These are phyloP conservation scores for Mimachlamys varia DNA, from an alignment of 2,888 invertebrate genomes.

Conservation along the genomic window DNA sequence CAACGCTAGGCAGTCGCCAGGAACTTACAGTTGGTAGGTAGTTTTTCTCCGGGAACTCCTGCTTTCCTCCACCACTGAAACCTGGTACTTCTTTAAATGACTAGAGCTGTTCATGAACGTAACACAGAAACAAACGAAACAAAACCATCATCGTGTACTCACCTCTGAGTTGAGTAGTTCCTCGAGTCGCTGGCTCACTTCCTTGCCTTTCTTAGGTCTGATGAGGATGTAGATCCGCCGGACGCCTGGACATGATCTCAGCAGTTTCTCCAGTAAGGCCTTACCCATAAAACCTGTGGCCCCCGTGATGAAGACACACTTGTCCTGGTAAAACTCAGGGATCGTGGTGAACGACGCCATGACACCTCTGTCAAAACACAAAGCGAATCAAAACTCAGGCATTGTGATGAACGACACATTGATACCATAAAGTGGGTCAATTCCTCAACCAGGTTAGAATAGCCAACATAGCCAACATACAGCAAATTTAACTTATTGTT, in stretches of 20 bases:
- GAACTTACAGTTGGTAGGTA: too few relatives aligned
- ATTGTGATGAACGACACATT: too few relatives aligned
- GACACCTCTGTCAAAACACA: constrained; percentile 16
- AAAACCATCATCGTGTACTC: constrained; percentile 83
- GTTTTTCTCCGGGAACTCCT: too few relatives aligned
- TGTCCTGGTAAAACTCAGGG: constrained; percentile 87
- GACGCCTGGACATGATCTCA: constrained; percentile 91
- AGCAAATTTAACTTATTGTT: too few relatives aligned
- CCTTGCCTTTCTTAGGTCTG: constrained; percentile 88
- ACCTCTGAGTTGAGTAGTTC: constrained; percentile 91
- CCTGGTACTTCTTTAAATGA: too few relatives aligned
- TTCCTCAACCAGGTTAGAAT: too few relatives aligned
- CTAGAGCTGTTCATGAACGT: too few relatives aligned
- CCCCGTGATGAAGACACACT: constrained; percentile 95
- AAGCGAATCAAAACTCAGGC: not conserved
- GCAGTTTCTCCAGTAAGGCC: constrained; percentile 92
- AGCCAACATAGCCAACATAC: too few relatives aligned
- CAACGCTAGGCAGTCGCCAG: too few relatives aligned
- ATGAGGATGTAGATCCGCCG: constrained; percentile 90
- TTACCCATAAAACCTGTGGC: constrained; percentile 97
- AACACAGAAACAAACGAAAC: too few relatives aligned
- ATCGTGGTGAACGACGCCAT: constrained; percentile 63
- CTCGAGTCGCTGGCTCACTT: constrained; percentile 86
- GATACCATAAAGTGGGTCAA: too few relatives aligned
- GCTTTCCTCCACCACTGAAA: too few relatives aligned